Base-by-base conservation (phyloP, 30 jellyfish, hydroid and myxozoan species). In the Morbakka virulenta region DNA sequence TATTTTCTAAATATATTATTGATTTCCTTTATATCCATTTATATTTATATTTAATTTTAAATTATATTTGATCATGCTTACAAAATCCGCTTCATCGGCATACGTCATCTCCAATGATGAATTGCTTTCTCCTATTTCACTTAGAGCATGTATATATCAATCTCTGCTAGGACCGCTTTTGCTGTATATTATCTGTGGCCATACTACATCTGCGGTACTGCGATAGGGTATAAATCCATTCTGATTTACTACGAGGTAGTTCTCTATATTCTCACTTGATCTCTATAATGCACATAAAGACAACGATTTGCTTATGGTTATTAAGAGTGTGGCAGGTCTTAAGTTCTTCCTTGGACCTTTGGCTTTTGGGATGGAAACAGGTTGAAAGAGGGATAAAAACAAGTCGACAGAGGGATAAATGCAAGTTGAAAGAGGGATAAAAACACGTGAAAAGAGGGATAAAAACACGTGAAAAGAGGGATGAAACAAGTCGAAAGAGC, bases 121-220 rank as follows among this genome's bases (percentile, higher is more conserved):
- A n/a, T n/a, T n/a, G 13, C 67, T 35, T 31, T 34, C 67, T 67
- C 21, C 80, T 67, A 12, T 69, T 69, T 9, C 50, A 31, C 50
- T 49, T 35, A 69, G 41, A 4, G 41, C 66, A 75, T 75, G 24
- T 26, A 65, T 62, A 75, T 75, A 21, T 75, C 62, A 0, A 73
- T 73, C 57, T 73, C 76, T 48, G 77, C 31, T 57, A 50, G 28
- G 1, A 28, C 78, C 28, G 77, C 32, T 73, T 48, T 73, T 57
- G 76, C 78, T 48, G 77, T 57, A 32, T 48, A 48, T 75, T 75
- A 73, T 33, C 85, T 73, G 77, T 73, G 85, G 33, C 85, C 77
- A 73, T 73, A 73, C 76, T 48, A 49, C 35, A 57, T 73, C 80
- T 13, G 85, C 33, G 52, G 85, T 73, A 61, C 63, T 73, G 23